A percentile compares a stretch with the other conserved stretches of the same genome.
phyloP scores from a whole-genome alignment of 2,888 invertebrate species.

The Limenitis camilla region DNA sequence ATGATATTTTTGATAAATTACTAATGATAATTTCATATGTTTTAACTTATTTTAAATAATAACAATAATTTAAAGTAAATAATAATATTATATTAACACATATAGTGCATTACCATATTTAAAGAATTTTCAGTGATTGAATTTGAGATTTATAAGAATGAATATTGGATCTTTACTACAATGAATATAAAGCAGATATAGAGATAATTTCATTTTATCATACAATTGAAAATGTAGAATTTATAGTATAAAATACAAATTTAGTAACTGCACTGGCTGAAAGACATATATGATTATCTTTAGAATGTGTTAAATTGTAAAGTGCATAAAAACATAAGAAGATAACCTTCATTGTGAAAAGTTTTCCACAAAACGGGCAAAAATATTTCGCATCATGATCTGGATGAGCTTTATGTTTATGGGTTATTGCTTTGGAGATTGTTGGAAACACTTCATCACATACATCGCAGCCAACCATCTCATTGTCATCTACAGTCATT shows the following conservation, averaged over 20 bases:
- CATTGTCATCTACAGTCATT: slow-evolving; percentile 37
- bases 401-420: slow-evolving; percentile 79
- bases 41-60: too few species aligned
- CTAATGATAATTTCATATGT: too few species aligned
- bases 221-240: too few species aligned
- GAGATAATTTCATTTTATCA: too few species aligned
- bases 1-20: too few species aligned
- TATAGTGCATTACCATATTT: too few species aligned
- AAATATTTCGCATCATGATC: slow-evolving; percentile 77
- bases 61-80: too few species aligned
- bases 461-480: slow-evolving; percentile 74
- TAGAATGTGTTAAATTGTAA: not conserved
- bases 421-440: slow-evolving; percentile 78
- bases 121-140: too few species aligned
- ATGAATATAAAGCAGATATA: not conserved
- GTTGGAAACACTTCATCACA: slow-evolving; percentile 74
- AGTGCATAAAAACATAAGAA: too few species aligned
- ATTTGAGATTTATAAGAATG: too few species aligned
- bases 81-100: too few species aligned
- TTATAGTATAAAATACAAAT: too few species aligned
- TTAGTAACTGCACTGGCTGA: not conserved
- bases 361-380: slow-evolving; percentile 80
- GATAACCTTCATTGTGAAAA: slow-evolving; percentile 78
- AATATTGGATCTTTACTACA: not conserved
- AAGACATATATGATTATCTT: slow-evolving; percentile 4